These are phyloP conservation scores for Montipora capitata DNA, from an alignment of 92 coral and sea anemone species.

Conservation along the genomic window DNA sequence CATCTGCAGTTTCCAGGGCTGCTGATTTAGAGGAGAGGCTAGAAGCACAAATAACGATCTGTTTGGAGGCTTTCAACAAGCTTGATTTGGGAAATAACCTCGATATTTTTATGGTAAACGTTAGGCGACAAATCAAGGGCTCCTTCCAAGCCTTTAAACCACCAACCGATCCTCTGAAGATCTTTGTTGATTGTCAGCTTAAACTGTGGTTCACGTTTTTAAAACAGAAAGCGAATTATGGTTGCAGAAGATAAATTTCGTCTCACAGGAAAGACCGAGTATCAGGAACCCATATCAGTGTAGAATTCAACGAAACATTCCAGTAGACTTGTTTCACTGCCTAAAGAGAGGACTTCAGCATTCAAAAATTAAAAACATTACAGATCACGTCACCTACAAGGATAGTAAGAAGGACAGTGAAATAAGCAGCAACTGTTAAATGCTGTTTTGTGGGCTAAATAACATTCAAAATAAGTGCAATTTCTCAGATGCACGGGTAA, in stretches of 20 bases:
- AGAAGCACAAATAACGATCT: constrained; percentile 53
- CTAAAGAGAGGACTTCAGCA: constrained; percentile 64
- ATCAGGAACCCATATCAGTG: constrained; percentile 67
- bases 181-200: constrained; percentile 58
- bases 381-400: constrained; percentile 67
- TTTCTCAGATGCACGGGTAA: background rate
- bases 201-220: constrained; percentile 60
- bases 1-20: constrained; percentile 12
- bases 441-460: background rate
- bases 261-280: constrained; percentile 64
- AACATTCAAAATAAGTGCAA: background rate
- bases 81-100: constrained; percentile 66
- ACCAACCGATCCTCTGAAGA: constrained; percentile 69
- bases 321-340: constrained; percentile 70
- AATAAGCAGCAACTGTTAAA: constrained; percentile 61
- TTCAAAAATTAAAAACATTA: constrained; percentile 67
- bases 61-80: constrained; percentile 70
- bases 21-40: constrained; percentile 34
- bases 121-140: constrained; percentile 42
- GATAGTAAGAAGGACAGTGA: constrained; percentile 73
- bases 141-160: constrained; percentile 63
- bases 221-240: constrained; percentile 68
- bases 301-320: constrained; percentile 69
- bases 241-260: constrained; percentile 61
- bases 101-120: constrained; percentile 48